A percentile compares a stretch with the other conserved stretches of the same genome.
Conservation (phyloP, 1,140 invertebrate species). For the Bombus difficillimus region DNA sequence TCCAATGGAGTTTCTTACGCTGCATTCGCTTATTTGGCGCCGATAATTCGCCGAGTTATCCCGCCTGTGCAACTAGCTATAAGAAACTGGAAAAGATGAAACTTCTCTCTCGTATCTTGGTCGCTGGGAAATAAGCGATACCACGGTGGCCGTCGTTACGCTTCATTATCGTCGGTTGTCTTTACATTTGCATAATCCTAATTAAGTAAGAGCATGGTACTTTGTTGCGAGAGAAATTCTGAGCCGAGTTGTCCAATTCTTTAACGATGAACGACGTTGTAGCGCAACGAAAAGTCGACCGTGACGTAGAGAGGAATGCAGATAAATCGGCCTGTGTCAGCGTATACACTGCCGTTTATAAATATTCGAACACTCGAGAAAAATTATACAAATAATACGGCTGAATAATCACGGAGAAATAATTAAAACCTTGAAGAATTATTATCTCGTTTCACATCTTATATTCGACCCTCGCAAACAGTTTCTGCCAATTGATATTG, state of each 20-base stretch:
- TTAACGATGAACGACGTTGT: neutral
- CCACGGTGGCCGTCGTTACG: neutral
- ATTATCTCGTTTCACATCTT: no score
- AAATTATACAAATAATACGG: no score
- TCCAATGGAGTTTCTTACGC: constrained; percentile 15
- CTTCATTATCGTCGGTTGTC: neutral
- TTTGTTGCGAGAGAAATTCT: neutral
- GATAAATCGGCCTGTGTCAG: no score
- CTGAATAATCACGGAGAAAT: no score
- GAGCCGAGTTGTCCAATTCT: neutral
- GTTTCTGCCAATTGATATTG: neutral
- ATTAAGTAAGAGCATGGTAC: neutral
- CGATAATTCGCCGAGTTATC: neutral
- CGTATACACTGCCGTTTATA: no score
- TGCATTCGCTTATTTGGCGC: neutral
- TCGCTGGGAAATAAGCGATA: constrained; percentile 25
- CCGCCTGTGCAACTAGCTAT: neutral
- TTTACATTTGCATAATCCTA: neutral
- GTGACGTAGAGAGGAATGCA: no score
- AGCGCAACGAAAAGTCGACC: no score
- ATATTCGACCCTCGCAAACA: neutral
- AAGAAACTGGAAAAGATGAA: constrained; percentile 45
- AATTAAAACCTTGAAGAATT: no score
- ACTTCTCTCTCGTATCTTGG: constrained; percentile 17
- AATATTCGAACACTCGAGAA: no score